Evolutionary conservation across 2,797 vertebrate species (phyloP), one percentile per base, ranked within the genome.

Genomic region (Myotis pilosus): DNA sequence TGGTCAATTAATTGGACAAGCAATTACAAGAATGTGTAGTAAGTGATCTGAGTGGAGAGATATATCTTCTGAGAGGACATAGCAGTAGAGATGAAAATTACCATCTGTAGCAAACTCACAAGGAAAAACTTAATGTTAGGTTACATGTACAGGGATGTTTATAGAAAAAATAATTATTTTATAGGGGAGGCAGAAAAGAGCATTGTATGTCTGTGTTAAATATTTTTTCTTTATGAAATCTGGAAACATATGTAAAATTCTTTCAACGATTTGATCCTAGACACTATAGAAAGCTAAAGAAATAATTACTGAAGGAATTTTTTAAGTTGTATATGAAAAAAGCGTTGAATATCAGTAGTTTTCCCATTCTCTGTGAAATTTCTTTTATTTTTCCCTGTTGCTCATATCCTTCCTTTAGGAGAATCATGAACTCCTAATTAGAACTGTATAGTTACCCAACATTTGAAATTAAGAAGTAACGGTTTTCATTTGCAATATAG

Each of bases 311-410:
- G 69, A 41, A 41, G 53, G 47, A 62, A 72, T 83, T 92, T 84
- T 86, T 49, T 88, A 84, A 71, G 9, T 81, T 92, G 28, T 41
- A 78, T 68, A 53, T 87, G 71, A 41, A 38, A 83, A 79, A 80
- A 2, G 1, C 13, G 19, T 87, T 84, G 92, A 76, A 66, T 64
- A 78, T 53, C 15, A n/a, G 9, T 68, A 51, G 38, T 33, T 64
- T 95, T 87, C 55, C 30, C 33, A 75, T 88, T 72, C 11, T 83
- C n/a, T 92, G 74, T 66, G 75, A 92, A 91, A 87, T 4, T n/a
- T 80, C 22, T 28, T 41, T 28, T 41, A 64, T 47, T 41, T 33
- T 15, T 8, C 8, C 55, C 4, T 33, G 8, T 95, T 87, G 87
- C n/a, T 94, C 49, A 38, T 60, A 51, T 60, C 16, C 41, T 83